phyloP scores from a whole-genome alignment of 1,140 invertebrate species.

The Pseudoatta argentina region DNA sequence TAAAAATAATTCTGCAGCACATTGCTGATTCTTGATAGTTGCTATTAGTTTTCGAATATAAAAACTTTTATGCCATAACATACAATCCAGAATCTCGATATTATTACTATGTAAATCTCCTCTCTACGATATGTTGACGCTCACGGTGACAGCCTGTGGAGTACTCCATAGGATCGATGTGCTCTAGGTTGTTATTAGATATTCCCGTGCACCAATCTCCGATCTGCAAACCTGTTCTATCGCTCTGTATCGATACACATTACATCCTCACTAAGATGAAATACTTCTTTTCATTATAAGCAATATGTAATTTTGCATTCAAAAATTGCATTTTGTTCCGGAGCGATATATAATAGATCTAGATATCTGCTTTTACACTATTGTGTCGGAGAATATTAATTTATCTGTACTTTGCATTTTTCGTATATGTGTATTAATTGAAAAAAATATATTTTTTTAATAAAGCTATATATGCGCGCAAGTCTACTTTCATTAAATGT shows the following conservation, averaged over 20 bases:
- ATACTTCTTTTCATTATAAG: slow-evolving; percentile 53
- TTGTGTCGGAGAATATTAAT: slow-evolving; percentile 2
- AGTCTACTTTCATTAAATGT: slow-evolving; percentile 7
- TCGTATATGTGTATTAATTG: not conserved
- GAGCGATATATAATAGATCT: slow-evolving; percentile 34
- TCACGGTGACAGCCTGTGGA: slow-evolving; percentile 84
- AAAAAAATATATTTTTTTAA: not conserved
- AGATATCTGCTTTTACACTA: not conserved
- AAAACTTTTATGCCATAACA: slow-evolving; percentile 44
- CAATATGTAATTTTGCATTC: slow-evolving; percentile 71
- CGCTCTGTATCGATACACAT: slow-evolving; percentile 76
- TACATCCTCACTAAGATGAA: slow-evolving; percentile 71
- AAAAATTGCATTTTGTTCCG: slow-evolving; percentile 62
- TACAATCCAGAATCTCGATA: slow-evolving; percentile 79
- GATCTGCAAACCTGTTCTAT: slow-evolving; percentile 73
- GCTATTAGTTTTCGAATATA: slow-evolving; percentile 2
- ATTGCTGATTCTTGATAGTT: slow-evolving; percentile 1
- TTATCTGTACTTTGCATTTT: not conserved
- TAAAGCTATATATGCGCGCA: too few species aligned
- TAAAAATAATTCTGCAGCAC: not conserved
- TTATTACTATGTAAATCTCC: slow-evolving; percentile 86
- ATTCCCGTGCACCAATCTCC: slow-evolving; percentile 76
- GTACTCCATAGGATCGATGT: slow-evolving; percentile 83
- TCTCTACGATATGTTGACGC: slow-evolving; percentile 80
- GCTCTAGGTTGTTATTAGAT: slow-evolving; percentile 84